Evolutionary conservation across 2,113 vertebrate genomes (phyloP).

Genomic region (Falcunculus frontatus): DNA sequence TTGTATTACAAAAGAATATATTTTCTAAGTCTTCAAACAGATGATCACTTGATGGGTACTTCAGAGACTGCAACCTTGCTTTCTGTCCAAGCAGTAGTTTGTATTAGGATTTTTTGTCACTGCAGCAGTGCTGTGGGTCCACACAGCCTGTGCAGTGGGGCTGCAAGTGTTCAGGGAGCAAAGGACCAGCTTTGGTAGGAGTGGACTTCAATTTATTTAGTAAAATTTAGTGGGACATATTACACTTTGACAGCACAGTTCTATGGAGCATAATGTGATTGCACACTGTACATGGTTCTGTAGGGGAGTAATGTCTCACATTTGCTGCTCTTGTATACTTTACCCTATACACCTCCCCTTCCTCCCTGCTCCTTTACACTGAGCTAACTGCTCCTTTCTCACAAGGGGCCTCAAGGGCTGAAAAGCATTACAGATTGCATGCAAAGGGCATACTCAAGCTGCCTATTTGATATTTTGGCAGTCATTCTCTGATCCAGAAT

Average conservation of each 20-base stretch:
- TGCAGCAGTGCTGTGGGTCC: not conserved
- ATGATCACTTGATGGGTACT: not conserved
- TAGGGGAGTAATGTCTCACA: not conserved
- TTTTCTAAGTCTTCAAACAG: not conserved
- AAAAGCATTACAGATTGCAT: not conserved
- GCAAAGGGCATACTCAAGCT: not conserved
- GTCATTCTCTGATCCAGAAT: not conserved
- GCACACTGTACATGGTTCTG: not conserved
- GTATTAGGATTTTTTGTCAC: not conserved
- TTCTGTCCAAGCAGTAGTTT: not conserved
- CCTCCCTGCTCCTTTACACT: not conserved
- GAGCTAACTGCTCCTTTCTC: not conserved
- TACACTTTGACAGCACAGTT: not conserved
- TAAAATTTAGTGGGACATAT: not conserved
- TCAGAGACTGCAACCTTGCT: not conserved
- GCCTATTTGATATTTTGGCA: not conserved
- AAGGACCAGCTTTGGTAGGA: not conserved
- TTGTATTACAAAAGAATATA: not conserved
- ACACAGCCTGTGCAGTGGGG: not conserved
- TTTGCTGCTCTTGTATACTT: not conserved
- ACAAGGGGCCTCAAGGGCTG: not conserved
- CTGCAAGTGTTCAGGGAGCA: not conserved
- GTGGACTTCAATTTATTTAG: not conserved
- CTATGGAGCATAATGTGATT: not conserved
- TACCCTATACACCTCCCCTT: not conserved